Evolutionary conservation across 2,888 invertebrate species (phyloP).

Genomic region (Allolobophora icterica): DNA sequence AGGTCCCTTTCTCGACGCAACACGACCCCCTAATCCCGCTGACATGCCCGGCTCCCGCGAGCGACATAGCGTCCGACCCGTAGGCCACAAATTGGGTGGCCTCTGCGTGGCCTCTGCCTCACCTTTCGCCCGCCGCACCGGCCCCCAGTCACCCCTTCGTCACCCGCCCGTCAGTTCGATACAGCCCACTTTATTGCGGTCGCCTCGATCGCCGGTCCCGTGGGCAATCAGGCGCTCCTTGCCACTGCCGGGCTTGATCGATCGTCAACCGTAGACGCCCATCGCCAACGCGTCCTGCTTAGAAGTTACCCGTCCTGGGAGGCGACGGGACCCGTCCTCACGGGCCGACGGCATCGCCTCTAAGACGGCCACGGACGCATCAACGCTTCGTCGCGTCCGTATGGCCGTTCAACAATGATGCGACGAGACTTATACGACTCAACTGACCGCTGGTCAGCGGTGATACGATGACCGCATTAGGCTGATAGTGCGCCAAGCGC

Average conservation of each 20-base stretch:
- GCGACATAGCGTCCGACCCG: background rate
- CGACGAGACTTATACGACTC: slow-evolving; percentile 11
- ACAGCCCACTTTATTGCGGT: background rate
- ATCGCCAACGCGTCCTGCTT: background rate
- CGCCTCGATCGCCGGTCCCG: slow-evolving; percentile 4
- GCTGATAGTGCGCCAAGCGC: slow-evolving; percentile 5
- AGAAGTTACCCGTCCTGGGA: background rate
- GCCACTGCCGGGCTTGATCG: background rate
- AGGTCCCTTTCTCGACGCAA: background rate
- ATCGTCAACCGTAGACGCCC: background rate
- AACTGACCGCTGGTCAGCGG: background rate
- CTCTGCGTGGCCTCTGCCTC: background rate
- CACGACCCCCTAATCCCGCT: slow-evolving; percentile 17
- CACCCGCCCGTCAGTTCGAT: background rate
- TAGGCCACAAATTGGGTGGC: slow-evolving; percentile 11
- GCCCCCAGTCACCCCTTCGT: slow-evolving; percentile 6
- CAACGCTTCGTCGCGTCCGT: background rate
- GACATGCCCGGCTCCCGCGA: background rate
- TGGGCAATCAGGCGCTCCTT: background rate
- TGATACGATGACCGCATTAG: slow-evolving; percentile 17
- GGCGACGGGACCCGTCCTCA: background rate
- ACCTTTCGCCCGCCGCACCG: background rate
- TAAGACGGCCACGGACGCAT: background rate
- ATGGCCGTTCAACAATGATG: background rate
- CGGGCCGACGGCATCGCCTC: background rate